Conservation (phyloP, 2,113 vertebrate species). For the Pteruthius melanotis region DNA sequence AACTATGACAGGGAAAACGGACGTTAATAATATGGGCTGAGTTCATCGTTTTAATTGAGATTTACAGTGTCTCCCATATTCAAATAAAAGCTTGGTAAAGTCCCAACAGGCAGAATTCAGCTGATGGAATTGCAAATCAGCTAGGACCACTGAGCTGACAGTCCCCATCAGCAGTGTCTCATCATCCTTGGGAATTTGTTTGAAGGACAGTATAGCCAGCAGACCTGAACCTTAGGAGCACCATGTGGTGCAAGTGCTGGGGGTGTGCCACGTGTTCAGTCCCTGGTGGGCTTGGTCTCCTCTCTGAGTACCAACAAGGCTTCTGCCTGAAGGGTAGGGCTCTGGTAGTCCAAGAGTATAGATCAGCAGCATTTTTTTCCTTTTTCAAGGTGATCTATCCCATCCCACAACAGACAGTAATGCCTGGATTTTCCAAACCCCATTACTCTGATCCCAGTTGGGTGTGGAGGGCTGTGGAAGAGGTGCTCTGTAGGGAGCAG, state of each 20-base stretch:
- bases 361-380: not conserved
- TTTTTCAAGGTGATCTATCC: not conserved
- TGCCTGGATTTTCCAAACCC: not conserved
- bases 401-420: not conserved
- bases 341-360: not conserved
- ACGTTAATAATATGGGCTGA: not conserved
- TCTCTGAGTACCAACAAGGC: not conserved
- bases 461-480: not conserved
- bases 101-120: not conserved
- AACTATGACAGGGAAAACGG: not conserved
- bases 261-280: not conserved
- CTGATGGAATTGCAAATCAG: not conserved
- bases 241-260: not conserved
- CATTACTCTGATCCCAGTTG: not conserved
- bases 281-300: not conserved
- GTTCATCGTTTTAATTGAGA: conserved; percentile 16
- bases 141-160: not conserved
- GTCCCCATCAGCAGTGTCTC: not conserved
- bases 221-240: not conserved
- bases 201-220: not conserved
- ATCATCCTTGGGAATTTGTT: not conserved
- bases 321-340: not conserved
- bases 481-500: not conserved
- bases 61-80: not conserved
- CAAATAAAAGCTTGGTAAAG: not conserved